Percentiles rank a stretch among this genome's conserved stretches.
Evolutionary conservation across 2,888 invertebrate species (phyloP).

Genomic region (Troides aeacus): DNA sequence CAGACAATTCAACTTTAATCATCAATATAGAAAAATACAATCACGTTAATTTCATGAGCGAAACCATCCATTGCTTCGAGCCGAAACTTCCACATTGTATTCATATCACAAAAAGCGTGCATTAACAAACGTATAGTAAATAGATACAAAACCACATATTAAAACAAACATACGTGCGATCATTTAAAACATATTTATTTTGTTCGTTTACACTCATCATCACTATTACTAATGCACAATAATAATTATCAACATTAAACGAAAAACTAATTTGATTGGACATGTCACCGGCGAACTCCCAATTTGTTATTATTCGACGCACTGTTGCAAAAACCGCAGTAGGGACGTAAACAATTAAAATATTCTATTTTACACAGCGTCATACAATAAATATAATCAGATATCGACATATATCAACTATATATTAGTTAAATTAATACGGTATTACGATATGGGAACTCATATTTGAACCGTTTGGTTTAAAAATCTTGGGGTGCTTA

Average conservation of each 20-base stretch:
- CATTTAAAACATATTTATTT: slow-evolving; percentile 29
- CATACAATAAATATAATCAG: slow-evolving; percentile 37
- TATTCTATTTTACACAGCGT: slow-evolving; percentile 34
- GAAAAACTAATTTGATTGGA: slow-evolving; percentile 59
- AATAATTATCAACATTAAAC: slow-evolving; percentile 41
- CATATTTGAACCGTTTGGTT: too few relatives aligned
- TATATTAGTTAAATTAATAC: slow-evolving; percentile 8
- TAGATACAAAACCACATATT: slow-evolving; percentile 27
- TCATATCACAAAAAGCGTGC: slow-evolving; percentile 4
- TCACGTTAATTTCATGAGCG: not conserved
- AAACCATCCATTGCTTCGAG: not conserved
- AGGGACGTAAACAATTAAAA: slow-evolving; percentile 65
- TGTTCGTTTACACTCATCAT: slow-evolving; percentile 23
- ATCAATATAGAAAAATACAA: not conserved
- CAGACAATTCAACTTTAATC: too few relatives aligned
- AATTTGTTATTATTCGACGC: slow-evolving; percentile 61
- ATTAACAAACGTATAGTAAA: slow-evolving; percentile 1
- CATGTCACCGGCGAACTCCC: slow-evolving; percentile 48
- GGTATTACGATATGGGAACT: too few relatives aligned
- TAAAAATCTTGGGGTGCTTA: too few relatives aligned
- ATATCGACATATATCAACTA: slow-evolving; percentile 33
- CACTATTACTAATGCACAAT: slow-evolving; percentile 33
- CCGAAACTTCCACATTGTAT: not conserved
- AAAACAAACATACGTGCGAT: slow-evolving; percentile 27
- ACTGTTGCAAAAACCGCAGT: slow-evolving; percentile 60